These are phyloP conservation scores for Diphyllodes magnificus DNA, from an alignment of 2,113 vertebrate genomes.

Conservation along the genomic window DNA sequence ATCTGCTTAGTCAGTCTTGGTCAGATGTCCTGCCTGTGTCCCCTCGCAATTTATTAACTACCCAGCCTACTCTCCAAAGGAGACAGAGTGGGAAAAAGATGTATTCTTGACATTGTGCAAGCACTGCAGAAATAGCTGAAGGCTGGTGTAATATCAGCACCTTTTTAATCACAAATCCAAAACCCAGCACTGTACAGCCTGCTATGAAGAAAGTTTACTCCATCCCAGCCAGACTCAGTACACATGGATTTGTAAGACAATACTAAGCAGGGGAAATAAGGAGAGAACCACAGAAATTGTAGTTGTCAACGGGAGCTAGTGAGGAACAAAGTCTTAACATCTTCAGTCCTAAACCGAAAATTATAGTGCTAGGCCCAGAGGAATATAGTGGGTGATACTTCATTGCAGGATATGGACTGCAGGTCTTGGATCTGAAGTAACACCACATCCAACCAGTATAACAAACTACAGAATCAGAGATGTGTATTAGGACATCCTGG, in stretches of 20 bases:
- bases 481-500: neutral
- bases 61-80: neutral
- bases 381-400: neutral
- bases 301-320: neutral
- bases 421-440: neutral
- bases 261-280: neutral
- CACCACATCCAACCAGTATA: neutral
- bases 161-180: neutral
- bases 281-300: neutral
- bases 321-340: neutral
- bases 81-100: neutral
- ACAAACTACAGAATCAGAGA: neutral
- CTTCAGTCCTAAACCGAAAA: neutral
- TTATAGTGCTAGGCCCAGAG: neutral
- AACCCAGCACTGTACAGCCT: neutral
- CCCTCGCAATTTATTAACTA: neutral
- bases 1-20: neutral
- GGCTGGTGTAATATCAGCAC: neutral
- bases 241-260: neutral
- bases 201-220: neutral
- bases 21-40: neutral
- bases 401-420: neutral
- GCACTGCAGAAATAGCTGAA: neutral
- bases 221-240: neutral
- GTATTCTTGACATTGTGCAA: neutral